Percentiles rank a stretch among this genome's conserved stretches.
Evolutionary conservation across 2,888 invertebrate species (phyloP).

Genomic region (Serripes groenlandicus): DNA sequence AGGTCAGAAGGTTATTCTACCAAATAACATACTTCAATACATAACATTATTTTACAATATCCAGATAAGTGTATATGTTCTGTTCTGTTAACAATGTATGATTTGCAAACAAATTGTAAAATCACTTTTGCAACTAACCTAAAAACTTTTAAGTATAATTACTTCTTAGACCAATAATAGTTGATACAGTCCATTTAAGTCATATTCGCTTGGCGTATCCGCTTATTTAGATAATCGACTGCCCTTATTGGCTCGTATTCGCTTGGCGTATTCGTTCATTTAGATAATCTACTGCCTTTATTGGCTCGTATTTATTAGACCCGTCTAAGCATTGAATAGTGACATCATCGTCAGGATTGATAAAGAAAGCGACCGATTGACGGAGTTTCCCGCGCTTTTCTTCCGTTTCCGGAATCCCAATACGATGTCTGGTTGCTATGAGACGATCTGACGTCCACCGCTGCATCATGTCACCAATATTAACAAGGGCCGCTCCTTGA

Average conservation of each 20-base stretch:
- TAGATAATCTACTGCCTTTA: constrained; percentile 61
- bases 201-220: constrained; percentile 47
- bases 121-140: not conserved
- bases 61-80: too few species aligned
- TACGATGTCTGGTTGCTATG: constrained; percentile 88
- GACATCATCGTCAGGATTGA: constrained; percentile 64
- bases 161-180: too few species aligned
- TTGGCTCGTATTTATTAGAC: constrained; percentile 67
- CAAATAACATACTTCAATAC: too few species aligned
- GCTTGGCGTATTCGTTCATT: constrained; percentile 40
- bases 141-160: not conserved
- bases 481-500: constrained; percentile 92
- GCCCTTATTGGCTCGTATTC: constrained; percentile 58
- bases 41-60: too few species aligned
- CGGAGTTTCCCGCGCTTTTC: constrained; percentile 19
- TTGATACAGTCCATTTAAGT: too few species aligned
- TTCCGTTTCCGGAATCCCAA: constrained; percentile 59
- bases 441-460: constrained; percentile 91
- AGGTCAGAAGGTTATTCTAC: too few species aligned
- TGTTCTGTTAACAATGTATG: too few species aligned
- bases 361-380: constrained; percentile 68
- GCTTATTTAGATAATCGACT: constrained; percentile 52
- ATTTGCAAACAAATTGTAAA: not conserved
- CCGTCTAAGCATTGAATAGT: constrained; percentile 68
- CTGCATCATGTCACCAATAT: constrained; percentile 92